Evolutionary conservation across 2,113 vertebrate genomes (phyloP), one percentile per base, ranked within the genome.

Genomic region (Xenopus laevis): DNA sequence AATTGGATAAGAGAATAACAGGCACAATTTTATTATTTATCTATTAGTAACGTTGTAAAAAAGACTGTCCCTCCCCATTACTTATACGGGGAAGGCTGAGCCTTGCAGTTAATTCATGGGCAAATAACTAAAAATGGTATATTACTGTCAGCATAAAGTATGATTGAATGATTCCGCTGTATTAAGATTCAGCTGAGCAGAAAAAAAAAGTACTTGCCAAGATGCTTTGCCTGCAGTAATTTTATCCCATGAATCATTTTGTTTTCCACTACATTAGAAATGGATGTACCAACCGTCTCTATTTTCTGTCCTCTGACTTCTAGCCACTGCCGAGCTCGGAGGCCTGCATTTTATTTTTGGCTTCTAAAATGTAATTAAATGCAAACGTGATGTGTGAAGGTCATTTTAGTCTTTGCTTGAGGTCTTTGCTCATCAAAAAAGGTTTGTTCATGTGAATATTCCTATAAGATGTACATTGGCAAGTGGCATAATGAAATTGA

Each of bases 201-300:
- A 55, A 59, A 62, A 40, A n/a, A 27, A 64, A 70, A 70, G 58
- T 69, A 68, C 73, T 77, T 66, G 44, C 47, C 59, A 77, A 20
- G 40, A 64, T 77, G 61, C 62, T 70, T 70, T 61, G 66, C 73
- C 59, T 70, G 74, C 59, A 69, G 58, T 69, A 10, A 77, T 70
- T 70, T 64, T 60, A 64, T 69, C 59, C 61, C 66, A 77, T 64
- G 74, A 67, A 70, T 69, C 74, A 77, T 70, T 76, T 70, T 77
- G 66, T 77, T 77, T 77, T 77, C 74, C 74, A 77, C 66, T 77
- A 77, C 33, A 77, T 77, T 77, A 77, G 67, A 62, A 77, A 77
- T 45, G n/a, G 50, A 68, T 30, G 59, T 16, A 70, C n/a, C 62
- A 64, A 64, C 13, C 23, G 20, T 60, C 11, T 76, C 46, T 55